Conservation (phyloP, 2,888 invertebrate species). For the Stenotaenia linearis region DNA sequence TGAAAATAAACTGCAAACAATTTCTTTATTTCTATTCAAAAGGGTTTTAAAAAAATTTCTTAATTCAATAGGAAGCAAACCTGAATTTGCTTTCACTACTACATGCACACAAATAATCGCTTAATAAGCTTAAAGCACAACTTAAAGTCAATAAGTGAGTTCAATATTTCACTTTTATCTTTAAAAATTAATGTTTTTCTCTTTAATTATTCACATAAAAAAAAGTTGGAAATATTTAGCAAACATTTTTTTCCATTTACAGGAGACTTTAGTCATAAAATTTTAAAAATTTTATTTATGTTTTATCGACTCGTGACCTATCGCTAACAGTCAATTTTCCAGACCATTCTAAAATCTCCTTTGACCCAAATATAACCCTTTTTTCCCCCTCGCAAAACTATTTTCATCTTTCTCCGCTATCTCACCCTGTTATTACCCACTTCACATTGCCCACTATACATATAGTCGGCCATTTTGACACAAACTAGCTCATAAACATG, state of each 20-base stretch:
- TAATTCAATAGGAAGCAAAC: background rate
- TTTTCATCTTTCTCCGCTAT: background rate
- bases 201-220: no score
- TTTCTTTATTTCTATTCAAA: background rate
- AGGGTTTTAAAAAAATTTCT: background rate
- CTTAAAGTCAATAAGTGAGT: background rate
- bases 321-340: background rate
- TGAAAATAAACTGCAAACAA: background rate
- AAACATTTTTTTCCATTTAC: background rate
- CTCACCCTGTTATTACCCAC: background rate
- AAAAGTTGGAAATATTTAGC: no score
- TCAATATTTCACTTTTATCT: no score
- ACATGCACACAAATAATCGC: background rate
- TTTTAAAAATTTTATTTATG: background rate
- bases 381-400: background rate
- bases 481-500: slow-evolving; percentile 15
- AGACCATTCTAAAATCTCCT: background rate
- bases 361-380: background rate
- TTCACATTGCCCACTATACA: background rate
- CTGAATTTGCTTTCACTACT: background rate
- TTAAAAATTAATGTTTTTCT: no score
- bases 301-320: background rate
- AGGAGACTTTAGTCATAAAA: background rate
- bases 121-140: background rate
- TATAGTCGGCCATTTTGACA: background rate